phyloP scores from a whole-genome alignment of 2,888 invertebrate genomes.

The Melanargia galathea region DNA sequence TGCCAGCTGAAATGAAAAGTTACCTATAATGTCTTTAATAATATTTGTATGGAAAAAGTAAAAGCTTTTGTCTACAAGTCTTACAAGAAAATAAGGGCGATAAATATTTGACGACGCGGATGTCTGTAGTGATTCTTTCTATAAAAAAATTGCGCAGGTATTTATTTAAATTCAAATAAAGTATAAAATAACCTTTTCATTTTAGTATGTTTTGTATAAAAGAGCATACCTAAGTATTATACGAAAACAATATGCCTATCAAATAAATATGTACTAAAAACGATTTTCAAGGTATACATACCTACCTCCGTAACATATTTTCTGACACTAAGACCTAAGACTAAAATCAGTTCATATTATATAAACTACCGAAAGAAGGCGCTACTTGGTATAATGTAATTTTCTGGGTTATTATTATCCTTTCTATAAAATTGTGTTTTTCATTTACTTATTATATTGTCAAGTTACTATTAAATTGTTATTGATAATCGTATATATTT shows the following conservation, averaged over 20 bases:
- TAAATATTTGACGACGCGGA: no score
- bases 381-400: not conserved
- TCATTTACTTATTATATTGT: not conserved
- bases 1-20: slow-evolving; percentile 20
- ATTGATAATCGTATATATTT: not conserved
- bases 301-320: not conserved
- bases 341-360: not conserved
- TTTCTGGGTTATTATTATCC: not conserved
- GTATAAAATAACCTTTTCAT: no score
- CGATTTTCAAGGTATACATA: not conserved
- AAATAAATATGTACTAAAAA: not conserved
- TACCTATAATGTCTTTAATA: not conserved
- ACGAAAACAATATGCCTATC: not conserved
- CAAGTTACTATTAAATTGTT: not conserved
- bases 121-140: no score
- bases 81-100: not conserved
- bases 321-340: not conserved
- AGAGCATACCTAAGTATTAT: not conserved
- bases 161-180: no score
- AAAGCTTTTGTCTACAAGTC: not conserved
- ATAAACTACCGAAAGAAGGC: not conserved
- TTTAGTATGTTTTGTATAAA: not conserved
- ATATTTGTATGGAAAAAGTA: not conserved
- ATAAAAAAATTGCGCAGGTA: no score
- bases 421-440: not conserved